Evolutionary conservation across 2,113 vertebrate species (phyloP), one percentile per base, ranked within the genome.

Genomic region (Indicator indicator): DNA sequence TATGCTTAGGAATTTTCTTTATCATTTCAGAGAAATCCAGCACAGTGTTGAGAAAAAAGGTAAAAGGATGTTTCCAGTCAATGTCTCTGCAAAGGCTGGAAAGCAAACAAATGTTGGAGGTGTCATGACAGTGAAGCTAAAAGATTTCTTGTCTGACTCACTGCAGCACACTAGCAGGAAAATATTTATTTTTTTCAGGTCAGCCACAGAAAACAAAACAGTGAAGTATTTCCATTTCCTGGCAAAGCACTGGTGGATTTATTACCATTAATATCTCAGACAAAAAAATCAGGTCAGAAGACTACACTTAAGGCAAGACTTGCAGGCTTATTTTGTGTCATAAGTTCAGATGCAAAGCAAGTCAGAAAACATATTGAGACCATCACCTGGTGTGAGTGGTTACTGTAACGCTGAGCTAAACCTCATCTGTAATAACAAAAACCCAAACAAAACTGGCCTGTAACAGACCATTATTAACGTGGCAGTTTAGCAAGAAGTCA

Each of bases 141-240:
- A 96, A 76, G 48, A 91, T 83, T 88, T 90, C 89, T 80, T 88
- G 75, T 65, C 86, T 96, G 72, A 93, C 60, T 95, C 62, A 87
- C 64, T 63, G 62, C 4, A 12, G 11, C 70, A 33, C 36, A 55
- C 54, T 83, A 62, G 58, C 74, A 85, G 46, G 85, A 83, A 95
- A 95, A 90, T 94, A 96, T 94, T 96, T 96, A 75, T 93, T 55
- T 55, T 27, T 46, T 46, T 46, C 69, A 77, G 94, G 94, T 97
- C 96, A 96, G 83, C 65, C 36, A 24, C 60, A 92, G 85, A 92
- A 96, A 97, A 96, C 80, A 95, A 95, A 94, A 50, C 90, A 96
- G 81, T 90, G 64, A 98, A 81, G 10, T 83, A 88, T 92, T 96
- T 93, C 33, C 20, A 90, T 88, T 97, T 96, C 88, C 70, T 58